Conservation (phyloP, 2,888 invertebrate species). For the Crossocerus cetratus region DNA sequence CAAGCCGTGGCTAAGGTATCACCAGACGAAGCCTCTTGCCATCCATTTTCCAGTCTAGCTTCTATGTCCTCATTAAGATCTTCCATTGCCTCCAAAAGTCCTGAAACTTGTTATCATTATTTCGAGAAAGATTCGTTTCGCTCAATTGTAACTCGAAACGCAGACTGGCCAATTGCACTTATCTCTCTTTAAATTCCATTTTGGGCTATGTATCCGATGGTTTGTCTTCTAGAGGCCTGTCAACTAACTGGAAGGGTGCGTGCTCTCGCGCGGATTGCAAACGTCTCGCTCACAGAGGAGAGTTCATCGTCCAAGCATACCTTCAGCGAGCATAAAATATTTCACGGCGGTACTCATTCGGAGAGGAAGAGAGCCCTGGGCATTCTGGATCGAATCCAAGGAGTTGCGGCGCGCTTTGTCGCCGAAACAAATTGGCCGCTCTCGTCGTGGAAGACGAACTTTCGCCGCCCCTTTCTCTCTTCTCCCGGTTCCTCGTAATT, state of each 20-base stretch:
- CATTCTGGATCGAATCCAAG: constrained; percentile 63
- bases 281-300: constrained; percentile 21
- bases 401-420: constrained; percentile 68
- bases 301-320: background rate
- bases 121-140: no score
- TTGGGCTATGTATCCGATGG: no score
- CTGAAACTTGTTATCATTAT: no score
- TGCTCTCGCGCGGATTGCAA: background rate
- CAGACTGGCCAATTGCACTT: no score
- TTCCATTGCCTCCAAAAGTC: no score
- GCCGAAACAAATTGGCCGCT: constrained; percentile 66
- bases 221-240: no score
- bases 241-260: background rate
- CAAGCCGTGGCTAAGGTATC: constrained; percentile 4
- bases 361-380: constrained; percentile 23
- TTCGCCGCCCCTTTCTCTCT: constrained; percentile 23
- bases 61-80: no score
- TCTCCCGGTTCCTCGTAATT: constrained; percentile 43
- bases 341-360: constrained; percentile 5
- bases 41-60: no score
- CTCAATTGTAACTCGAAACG: no score
- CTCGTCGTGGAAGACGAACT: constrained; percentile 32
- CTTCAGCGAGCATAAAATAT: background rate
- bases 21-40: background rate
- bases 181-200: no score